Evolutionary conservation across 2,797 vertebrate genomes (phyloP).

Genomic region (Sylvilagus floridanus): DNA sequence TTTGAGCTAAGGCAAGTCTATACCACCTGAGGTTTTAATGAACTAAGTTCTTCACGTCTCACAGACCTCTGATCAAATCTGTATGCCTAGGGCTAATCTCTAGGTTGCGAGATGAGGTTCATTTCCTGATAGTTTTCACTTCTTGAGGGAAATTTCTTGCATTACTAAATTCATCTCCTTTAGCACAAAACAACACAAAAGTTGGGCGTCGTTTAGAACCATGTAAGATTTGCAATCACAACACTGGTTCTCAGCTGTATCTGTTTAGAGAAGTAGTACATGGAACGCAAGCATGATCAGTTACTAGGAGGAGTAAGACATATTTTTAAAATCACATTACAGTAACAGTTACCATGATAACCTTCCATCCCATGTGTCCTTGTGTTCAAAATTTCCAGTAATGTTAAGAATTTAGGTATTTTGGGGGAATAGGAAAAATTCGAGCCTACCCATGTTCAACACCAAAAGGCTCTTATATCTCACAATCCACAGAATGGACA

Average conservation of each 20-base stretch:
- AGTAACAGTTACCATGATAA: not conserved
- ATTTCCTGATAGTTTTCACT: not conserved
- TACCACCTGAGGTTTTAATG: not conserved
- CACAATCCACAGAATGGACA: not conserved
- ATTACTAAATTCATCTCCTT: not conserved
- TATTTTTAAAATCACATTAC: not conserved
- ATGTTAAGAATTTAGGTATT: not conserved
- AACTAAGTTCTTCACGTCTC: not conserved
- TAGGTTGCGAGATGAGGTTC: not conserved
- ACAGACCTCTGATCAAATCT: not conserved
- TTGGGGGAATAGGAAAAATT: not conserved
- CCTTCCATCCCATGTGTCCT: not conserved
- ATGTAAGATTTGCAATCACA: not conserved
- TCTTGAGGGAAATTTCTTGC: not conserved
- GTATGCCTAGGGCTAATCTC: not conserved
- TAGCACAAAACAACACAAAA: not conserved
- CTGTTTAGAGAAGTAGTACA: not conserved
- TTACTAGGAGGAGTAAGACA: not conserved
- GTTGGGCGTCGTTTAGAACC: not conserved
- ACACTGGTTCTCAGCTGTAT: not conserved
- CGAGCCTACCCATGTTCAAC: not conserved
- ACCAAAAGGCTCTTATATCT: not conserved
- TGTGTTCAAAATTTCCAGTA: not conserved
- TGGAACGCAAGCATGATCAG: not conserved
- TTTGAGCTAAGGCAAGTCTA: not conserved